Conservation (phyloP, 2,888 invertebrate genomes). For the Brenthis daphne region DNA sequence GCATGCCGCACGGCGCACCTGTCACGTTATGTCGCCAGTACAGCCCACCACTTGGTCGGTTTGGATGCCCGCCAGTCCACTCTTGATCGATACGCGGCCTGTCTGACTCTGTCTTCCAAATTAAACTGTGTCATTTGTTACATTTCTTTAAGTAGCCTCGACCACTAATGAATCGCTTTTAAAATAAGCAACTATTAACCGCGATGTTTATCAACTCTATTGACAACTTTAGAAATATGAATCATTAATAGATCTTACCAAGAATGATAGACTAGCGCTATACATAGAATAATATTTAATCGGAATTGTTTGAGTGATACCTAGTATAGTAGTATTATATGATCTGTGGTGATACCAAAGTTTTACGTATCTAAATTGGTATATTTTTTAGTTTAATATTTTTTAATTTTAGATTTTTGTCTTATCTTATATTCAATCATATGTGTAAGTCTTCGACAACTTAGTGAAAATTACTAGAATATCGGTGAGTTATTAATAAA, state of each 20-base stretch:
- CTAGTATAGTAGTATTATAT: too few relatives aligned
- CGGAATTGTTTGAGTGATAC: too few relatives aligned
- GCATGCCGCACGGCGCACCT: slow-evolving; percentile 70
- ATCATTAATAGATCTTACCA: slow-evolving; percentile 25
- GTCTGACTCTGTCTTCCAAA: slow-evolving; percentile 80
- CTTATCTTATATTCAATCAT: too few relatives aligned
- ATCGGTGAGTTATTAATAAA: slow-evolving; percentile 30
- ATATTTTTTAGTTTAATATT: too few relatives aligned
- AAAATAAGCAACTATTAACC: slow-evolving; percentile 52
- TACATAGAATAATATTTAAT: not conserved
- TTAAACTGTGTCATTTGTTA: slow-evolving; percentile 80
- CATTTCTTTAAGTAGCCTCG: slow-evolving; percentile 70
- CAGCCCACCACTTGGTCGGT: slow-evolving; percentile 77
- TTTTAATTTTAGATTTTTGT: too few relatives aligned
- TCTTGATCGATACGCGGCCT: slow-evolving; percentile 74
- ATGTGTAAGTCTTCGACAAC: too few relatives aligned
- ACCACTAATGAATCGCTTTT: slow-evolving; percentile 64
- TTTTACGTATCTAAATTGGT: too few relatives aligned
- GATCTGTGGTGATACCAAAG: too few relatives aligned
- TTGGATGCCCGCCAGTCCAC: slow-evolving; percentile 75
- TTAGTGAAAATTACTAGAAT: not conserved
- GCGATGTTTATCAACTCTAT: slow-evolving; percentile 41
- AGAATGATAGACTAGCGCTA: not conserved
- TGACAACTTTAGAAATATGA: slow-evolving; percentile 30
- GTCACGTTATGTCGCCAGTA: slow-evolving; percentile 72